Percentiles rank a stretch among this genome's conserved stretches.
These are phyloP conservation scores for Drosophila sp. DNA, from an alignment of 1,140 invertebrate species.

Conservation along the genomic window DNA sequence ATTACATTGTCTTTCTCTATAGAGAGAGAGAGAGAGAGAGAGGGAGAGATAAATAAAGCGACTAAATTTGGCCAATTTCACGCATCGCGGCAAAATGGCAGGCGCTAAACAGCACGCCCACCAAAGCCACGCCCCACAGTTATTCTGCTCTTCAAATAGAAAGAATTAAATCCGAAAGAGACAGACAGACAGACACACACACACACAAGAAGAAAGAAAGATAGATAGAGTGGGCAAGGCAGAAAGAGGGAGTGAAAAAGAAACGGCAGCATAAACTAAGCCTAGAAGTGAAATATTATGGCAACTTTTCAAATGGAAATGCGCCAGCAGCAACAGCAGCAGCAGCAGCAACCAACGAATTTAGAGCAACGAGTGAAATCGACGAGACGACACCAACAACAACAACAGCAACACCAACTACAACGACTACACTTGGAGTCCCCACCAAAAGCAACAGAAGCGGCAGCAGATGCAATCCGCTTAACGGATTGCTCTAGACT, in stretches of 20 bases:
- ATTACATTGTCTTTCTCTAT: background rate
- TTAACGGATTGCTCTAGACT: slow-evolving; percentile 49
- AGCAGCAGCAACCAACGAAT: slow-evolving; percentile 68
- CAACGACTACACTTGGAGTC: slow-evolving; percentile 27
- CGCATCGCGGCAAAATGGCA: slow-evolving; percentile 73
- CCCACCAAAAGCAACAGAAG: slow-evolving; percentile 32
- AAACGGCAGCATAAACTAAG: slow-evolving; percentile 15
- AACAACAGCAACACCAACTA: slow-evolving; percentile 23
- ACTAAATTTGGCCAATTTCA: slow-evolving; percentile 63
- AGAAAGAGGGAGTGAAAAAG: slow-evolving; percentile 4
- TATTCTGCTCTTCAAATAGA: slow-evolving; percentile 53
- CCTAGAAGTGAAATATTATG: slow-evolving; percentile 73
- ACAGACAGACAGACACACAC: background rate
- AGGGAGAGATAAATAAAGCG: slow-evolving; percentile 3
- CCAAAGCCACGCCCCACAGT: slow-evolving; percentile 59
- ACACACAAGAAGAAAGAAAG: slow-evolving; percentile 1
- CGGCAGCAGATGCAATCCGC: slow-evolving; percentile 5
- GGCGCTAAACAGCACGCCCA: slow-evolving; percentile 73
- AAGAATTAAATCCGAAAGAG: slow-evolving; percentile 17
- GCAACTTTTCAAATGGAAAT: slow-evolving; percentile 81
- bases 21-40: background rate
- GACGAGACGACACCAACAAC: slow-evolving; percentile 34
- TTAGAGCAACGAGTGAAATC: slow-evolving; percentile 68
- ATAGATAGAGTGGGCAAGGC: slow-evolving; percentile 21
- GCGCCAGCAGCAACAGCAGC: slow-evolving; percentile 58